Conservation (phyloP, 2,888 invertebrate species). For the Xylophagus ater region DNA sequence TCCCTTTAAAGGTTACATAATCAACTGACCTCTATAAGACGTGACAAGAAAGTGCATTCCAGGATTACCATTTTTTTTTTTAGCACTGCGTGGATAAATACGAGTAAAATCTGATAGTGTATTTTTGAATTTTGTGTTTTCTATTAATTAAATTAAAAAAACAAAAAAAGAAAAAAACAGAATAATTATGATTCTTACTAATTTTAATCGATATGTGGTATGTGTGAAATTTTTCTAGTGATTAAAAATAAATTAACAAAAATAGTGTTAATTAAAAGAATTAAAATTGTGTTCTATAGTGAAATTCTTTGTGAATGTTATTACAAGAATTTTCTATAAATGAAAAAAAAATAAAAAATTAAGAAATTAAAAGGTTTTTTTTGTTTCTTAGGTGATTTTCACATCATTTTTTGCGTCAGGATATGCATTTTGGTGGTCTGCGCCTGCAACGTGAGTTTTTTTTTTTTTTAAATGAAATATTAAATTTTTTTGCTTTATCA, state of each 20-base stretch:
- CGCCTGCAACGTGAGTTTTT: slow-evolving; percentile 13
- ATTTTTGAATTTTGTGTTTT: too few relatives aligned
- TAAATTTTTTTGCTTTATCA: slow-evolving; percentile 3
- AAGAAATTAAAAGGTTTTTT: not conserved
- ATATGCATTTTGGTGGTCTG: slow-evolving; percentile 19
- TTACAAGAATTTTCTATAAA: too few relatives aligned
- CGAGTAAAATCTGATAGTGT: too few relatives aligned
- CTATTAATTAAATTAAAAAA: too few relatives aligned
- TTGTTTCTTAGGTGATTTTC: slow-evolving; percentile 11
- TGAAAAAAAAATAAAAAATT: not conserved
- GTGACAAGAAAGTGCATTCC: too few relatives aligned
- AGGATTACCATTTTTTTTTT: too few relatives aligned
- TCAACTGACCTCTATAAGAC: not conserved
- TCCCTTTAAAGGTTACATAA: slow-evolving; percentile 7
- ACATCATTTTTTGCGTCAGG: slow-evolving; percentile 11
- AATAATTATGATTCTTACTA: slow-evolving; percentile 1
- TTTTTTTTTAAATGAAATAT: not conserved
- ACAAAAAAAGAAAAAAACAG: too few relatives aligned
- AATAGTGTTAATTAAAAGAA: too few relatives aligned
- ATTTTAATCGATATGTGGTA: slow-evolving; percentile 5
- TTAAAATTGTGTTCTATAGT: too few relatives aligned
- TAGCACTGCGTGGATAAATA: too few relatives aligned
- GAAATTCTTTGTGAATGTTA: too few relatives aligned
- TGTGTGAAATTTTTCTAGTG: not conserved
- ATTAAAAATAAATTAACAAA: not conserved